phyloP scores from a whole-genome alignment of 2,797 vertebrate genomes.

The Loriculus beryllinus region DNA sequence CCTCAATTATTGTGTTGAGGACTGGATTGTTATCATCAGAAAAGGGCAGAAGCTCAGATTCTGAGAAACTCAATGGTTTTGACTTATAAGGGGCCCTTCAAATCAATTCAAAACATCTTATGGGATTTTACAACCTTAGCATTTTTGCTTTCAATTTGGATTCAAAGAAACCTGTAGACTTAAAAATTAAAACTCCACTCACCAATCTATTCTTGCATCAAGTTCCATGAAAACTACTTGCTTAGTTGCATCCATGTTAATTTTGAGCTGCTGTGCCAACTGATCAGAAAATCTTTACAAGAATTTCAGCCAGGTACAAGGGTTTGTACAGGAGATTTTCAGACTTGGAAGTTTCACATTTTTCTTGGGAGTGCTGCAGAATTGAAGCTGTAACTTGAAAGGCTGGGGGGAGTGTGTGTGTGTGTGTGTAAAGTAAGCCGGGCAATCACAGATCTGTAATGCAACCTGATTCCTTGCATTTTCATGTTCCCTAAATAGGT shows the following conservation, averaged over 20 bases:
- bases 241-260: not conserved
- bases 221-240: not conserved
- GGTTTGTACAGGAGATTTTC: not conserved
- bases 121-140: not conserved
- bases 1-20: not conserved
- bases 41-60: not conserved
- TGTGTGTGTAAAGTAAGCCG: not conserved
- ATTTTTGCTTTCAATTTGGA: slow-evolving; percentile 10
- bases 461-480: not conserved
- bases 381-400: not conserved
- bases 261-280: not conserved
- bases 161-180: not conserved
- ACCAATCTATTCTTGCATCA: not conserved
- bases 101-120: not conserved
- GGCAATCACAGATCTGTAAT: not conserved
- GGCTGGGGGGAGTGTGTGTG: too few relatives aligned
- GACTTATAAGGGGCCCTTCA: not conserved
- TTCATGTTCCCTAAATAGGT: not conserved
- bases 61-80: not conserved
- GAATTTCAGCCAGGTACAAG: not conserved
- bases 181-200: not conserved
- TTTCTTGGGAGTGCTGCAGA: not conserved
- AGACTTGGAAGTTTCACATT: not conserved
- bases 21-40: not conserved
- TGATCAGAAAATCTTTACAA: not conserved